A percentile compares a stretch with the other conserved stretches of the same genome.
Evolutionary conservation across 2,888 invertebrate genomes (phyloP).

Genomic region (Rapana venosa): DNA sequence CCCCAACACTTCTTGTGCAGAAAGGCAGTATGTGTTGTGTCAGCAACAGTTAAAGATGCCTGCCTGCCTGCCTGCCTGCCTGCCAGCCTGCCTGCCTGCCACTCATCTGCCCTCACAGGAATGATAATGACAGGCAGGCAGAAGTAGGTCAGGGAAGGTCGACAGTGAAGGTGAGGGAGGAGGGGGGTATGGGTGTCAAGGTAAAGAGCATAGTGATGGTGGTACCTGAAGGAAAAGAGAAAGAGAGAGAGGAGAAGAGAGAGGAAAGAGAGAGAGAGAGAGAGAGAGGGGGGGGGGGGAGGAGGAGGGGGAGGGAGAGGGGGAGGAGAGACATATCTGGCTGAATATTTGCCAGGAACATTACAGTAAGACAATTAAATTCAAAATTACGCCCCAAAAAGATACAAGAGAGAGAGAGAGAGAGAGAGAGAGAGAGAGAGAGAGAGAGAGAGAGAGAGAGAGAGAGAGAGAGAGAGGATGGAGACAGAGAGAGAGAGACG

Average conservation of each 20-base stretch:
- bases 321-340: slow-evolving; percentile 1
- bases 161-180: not conserved
- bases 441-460: not conserved
- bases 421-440: not conserved
- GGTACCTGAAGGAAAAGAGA: not conserved
- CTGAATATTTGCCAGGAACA: no score
- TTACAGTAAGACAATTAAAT: no score
- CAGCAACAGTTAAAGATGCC: no score
- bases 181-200: not conserved
- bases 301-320: not conserved
- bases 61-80: no score
- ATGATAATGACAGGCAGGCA: no score
- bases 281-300: not conserved
- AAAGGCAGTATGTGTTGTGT: no score
- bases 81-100: no score
- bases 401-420: not conserved
- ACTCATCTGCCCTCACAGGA: no score
- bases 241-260: slow-evolving; percentile 7
- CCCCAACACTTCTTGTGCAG: no score
- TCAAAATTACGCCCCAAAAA: no score
- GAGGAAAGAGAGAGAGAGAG: not conserved
- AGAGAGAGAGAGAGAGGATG: not conserved
- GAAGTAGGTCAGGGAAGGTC: not conserved
- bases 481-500: slow-evolving; percentile 7
- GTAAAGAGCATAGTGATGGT: not conserved